phyloP scores from a whole-genome alignment of 2,888 invertebrate genomes.

The Luperina testacea region DNA sequence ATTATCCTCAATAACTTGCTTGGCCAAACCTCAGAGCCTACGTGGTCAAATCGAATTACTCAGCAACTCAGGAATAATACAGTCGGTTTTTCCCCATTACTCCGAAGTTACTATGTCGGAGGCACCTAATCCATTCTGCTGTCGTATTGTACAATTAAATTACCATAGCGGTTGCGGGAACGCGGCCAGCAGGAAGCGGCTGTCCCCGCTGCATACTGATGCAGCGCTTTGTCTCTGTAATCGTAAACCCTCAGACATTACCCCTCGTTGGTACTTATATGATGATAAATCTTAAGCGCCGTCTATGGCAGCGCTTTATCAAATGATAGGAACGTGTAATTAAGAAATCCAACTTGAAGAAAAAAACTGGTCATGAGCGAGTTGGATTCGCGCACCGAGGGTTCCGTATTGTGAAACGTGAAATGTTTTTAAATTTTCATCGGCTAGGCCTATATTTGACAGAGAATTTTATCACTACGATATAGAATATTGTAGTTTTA shows the following conservation, averaged over 20 bases:
- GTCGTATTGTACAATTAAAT: conserved; percentile 84
- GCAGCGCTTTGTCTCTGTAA: conserved; percentile 68
- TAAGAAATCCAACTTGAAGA: neutral
- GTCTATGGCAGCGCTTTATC: neutral
- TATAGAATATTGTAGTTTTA: too few relatives aligned
- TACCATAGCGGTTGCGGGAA: conserved; percentile 83
- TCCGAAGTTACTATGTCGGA: conserved; percentile 64
- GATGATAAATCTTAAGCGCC: conserved; percentile 29
- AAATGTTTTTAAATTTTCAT: too few relatives aligned
- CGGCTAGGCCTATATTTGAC: too few relatives aligned
- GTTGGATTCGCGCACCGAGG: too few relatives aligned
- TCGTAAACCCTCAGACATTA: conserved; percentile 46
- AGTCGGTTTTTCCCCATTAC: conserved; percentile 75
- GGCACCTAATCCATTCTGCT: conserved; percentile 74
- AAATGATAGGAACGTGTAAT: neutral
- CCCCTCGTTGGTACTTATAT: conserved; percentile 35
- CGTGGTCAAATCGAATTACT: conserved; percentile 57
- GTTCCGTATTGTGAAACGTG: too few relatives aligned
- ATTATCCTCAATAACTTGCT: conserved; percentile 50
- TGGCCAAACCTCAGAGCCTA: conserved; percentile 34
- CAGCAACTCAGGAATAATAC: conserved; percentile 65
- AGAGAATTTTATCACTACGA: too few relatives aligned
- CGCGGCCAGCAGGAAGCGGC: conserved; percentile 85
- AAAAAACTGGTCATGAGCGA: neutral
- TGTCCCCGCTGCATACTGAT: conserved; percentile 82